A percentile compares a stretch with the other conserved stretches of the same genome.
Conservation (phyloP, 2,113 vertebrate genomes). For the Cromileptes altivelis region DNA sequence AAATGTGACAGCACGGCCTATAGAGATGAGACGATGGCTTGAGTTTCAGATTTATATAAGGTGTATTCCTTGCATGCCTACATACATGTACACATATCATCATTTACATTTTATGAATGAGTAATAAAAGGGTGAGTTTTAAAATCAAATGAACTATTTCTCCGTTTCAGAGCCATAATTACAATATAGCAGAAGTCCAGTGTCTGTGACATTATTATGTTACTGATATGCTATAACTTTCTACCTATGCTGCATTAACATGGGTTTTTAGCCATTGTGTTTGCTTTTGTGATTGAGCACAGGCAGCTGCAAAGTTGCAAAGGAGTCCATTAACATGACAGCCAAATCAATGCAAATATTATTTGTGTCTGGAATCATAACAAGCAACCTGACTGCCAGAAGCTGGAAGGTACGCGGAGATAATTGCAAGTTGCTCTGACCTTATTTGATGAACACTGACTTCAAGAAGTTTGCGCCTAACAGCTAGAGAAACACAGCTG, state of each 20-base stretch:
- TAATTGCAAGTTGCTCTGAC: neutral
- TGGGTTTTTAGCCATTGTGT: neutral
- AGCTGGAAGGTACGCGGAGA: neutral
- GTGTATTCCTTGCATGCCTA: neutral
- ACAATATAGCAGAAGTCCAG: neutral
- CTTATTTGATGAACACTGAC: neutral
- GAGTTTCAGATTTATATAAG: neutral
- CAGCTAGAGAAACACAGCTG: neutral
- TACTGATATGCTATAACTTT: neutral
- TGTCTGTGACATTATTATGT: neutral
- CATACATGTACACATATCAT: neutral
- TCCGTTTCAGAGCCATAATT: neutral
- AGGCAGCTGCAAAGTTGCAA: neutral
- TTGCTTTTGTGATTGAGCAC: neutral
- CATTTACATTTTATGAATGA: neutral
- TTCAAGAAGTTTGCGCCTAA: neutral
- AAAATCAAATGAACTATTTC: neutral
- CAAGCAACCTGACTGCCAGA: neutral
- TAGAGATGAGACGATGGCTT: neutral
- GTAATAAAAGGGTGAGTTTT: neutral
- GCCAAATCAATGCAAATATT: slow-evolving; percentile 29
- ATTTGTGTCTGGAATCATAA: slow-evolving; percentile 1
- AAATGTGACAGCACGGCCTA: neutral
- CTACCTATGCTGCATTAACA: neutral
- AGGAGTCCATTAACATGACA: neutral